Percentiles rank a stretch among this genome's conserved stretches.
Evolutionary conservation across 2,888 invertebrate species (phyloP).

Genomic region (Acleris emargana): DNA sequence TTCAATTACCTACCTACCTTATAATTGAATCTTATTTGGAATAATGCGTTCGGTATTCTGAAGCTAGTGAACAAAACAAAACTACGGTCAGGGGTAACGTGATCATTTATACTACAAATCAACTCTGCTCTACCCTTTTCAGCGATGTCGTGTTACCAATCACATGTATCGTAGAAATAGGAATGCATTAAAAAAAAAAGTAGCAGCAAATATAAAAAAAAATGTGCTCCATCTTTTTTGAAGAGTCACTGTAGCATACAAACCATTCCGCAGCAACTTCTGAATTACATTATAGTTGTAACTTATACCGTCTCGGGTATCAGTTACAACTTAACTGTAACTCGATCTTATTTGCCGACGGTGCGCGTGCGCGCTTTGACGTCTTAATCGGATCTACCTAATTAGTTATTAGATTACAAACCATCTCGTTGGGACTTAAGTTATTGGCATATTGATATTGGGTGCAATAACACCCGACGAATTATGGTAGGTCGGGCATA

Average conservation of each 20-base stretch:
- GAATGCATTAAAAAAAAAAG: too few relatives aligned
- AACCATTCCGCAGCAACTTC: conserved; percentile 8
- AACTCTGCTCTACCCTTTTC: too few relatives aligned
- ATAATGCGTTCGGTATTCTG: too few relatives aligned
- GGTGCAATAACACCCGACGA: conserved; percentile 65
- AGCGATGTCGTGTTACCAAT: too few relatives aligned
- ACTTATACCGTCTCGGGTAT: conserved; percentile 44
- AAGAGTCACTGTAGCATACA: conserved; percentile 24
- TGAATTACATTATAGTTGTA: background rate
- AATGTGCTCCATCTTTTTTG: background rate
- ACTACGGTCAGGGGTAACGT: too few relatives aligned
- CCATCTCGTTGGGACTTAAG: conserved; percentile 57
- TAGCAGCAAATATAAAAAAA: too few relatives aligned
- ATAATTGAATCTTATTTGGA: too few relatives aligned
- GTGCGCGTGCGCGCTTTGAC: conserved; percentile 70
- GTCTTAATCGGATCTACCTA: conserved; percentile 80
- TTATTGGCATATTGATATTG: conserved; percentile 62
- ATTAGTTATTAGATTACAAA: conserved; percentile 70
- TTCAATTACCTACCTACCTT: too few relatives aligned
- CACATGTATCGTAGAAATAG: too few relatives aligned
- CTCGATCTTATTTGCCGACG: conserved; percentile 73
- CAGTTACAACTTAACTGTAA: conserved; percentile 58
- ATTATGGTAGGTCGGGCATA: conserved; percentile 72
- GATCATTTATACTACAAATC: too few relatives aligned
- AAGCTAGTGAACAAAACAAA: too few relatives aligned